These are phyloP conservation scores for Eremobia ochroleuca DNA, from an alignment of 2,888 invertebrate species.

Conservation along the genomic window DNA sequence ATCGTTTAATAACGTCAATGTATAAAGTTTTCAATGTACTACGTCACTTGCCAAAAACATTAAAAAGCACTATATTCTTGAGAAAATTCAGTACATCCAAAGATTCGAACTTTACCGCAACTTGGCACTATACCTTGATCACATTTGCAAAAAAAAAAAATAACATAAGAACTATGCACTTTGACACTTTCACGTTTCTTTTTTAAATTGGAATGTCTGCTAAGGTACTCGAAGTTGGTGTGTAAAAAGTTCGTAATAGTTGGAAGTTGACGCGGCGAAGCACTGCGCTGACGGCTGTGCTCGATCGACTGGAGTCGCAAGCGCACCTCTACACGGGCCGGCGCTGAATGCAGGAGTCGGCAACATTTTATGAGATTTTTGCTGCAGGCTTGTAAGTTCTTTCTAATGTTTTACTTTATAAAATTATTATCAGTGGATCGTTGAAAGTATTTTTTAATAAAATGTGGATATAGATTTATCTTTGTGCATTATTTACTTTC, in stretches of 20 bases:
- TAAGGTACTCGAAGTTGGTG: slow-evolving; percentile 71
- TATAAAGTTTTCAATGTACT: slow-evolving; percentile 62
- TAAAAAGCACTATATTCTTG: slow-evolving; percentile 67
- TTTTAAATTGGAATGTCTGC: slow-evolving; percentile 64
- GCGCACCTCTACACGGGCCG: slow-evolving; percentile 83
- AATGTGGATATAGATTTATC: neutral
- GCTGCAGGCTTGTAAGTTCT: neutral
- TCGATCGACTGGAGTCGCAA: slow-evolving; percentile 87
- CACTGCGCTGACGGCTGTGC: slow-evolving; percentile 81
- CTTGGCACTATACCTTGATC: slow-evolving; percentile 81
- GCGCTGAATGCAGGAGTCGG: slow-evolving; percentile 74
- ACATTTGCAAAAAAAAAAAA: slow-evolving; percentile 66
- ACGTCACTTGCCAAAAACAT: slow-evolving; percentile 58
- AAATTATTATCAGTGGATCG: neutral
- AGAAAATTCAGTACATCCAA: slow-evolving; percentile 77
- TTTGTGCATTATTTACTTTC: neutral
- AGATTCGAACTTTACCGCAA: slow-evolving; percentile 82
- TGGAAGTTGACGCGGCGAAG: slow-evolving; percentile 75
- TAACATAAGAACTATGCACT: slow-evolving; percentile 70
- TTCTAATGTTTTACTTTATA: neutral
- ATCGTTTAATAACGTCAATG: slow-evolving; percentile 58
- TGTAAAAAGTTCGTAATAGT: slow-evolving; percentile 81
- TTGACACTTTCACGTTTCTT: slow-evolving; percentile 73
- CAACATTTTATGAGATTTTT: slow-evolving; percentile 77
- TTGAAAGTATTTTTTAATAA: neutral